These are phyloP conservation scores for Odobenus rosmarus DNA, from an alignment of 2,113 vertebrate genomes.

Conservation along the genomic window DNA sequence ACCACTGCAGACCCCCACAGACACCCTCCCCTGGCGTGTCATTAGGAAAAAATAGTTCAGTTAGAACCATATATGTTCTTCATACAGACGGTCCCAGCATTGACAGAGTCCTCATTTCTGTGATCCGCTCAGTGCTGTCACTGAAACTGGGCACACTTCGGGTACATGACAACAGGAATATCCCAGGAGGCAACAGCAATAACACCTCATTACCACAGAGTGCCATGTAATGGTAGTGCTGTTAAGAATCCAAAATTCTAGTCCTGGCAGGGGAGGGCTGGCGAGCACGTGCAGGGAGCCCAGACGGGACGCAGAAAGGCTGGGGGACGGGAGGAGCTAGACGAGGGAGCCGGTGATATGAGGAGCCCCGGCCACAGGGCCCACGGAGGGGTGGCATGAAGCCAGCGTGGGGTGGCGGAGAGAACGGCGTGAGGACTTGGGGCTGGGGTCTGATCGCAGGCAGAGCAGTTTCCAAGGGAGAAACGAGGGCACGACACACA, in stretches of 20 bases:
- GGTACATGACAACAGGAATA: fast-evolving
- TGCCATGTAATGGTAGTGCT: fast-evolving
- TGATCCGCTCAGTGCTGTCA: fast-evolving
- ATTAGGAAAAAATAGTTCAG: not conserved
- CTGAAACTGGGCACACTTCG: not conserved
- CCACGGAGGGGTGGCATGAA: not conserved
- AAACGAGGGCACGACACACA: not conserved
- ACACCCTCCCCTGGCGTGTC: not conserved
- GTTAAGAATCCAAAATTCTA: not conserved
- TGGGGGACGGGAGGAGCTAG: fast-evolving
- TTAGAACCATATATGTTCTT: not conserved
- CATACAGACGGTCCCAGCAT: fast-evolving
- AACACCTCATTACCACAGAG: not conserved
- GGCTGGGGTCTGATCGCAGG: not conserved
- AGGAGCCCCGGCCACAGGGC: not conserved
- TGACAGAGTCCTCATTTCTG: not conserved
- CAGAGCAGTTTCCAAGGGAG: not conserved
- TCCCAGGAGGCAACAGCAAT: not conserved
- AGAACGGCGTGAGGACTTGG: not conserved
- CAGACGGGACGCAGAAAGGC: fast-evolving
- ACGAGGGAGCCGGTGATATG: not conserved
- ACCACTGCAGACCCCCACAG: not conserved
- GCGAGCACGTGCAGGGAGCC: fast-evolving
- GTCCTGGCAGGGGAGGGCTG: fast-evolving
- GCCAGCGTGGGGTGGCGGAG: too few species aligned